Evolutionary conservation across 64 coral and sea anemone genomes (phyloP).

Genomic region (Dendrophyllia cribrosa): DNA sequence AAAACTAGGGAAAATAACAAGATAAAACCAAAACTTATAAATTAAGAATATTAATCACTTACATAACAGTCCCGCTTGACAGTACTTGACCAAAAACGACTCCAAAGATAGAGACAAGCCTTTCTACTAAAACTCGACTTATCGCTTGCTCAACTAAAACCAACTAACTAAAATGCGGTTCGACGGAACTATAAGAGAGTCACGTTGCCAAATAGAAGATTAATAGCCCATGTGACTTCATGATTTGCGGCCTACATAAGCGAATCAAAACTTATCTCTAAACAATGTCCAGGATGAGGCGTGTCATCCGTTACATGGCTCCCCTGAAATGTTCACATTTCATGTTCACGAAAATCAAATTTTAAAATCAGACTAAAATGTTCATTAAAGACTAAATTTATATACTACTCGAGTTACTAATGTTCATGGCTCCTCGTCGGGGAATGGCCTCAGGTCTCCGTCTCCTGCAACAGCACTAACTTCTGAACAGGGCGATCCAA

Average conservation of each 20-base stretch:
- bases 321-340: background rate
- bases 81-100: background rate
- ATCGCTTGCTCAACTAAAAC: background rate
- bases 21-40: too few species aligned
- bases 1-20: too few species aligned
- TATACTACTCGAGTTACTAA: too few species aligned
- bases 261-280: too few species aligned
- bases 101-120: background rate
- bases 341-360: background rate
- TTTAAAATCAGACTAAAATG: too few species aligned
- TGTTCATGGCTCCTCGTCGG: slow-evolving; percentile 38
- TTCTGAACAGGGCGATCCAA: slow-evolving; percentile 41
- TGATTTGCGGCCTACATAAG: too few species aligned
- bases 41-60: background rate
- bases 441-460: slow-evolving; percentile 30
- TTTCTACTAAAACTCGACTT: background rate
- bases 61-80: slow-evolving; percentile 13
- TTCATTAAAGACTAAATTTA: too few species aligned
- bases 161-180: slow-evolving; percentile 5
- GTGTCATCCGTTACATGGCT: background rate
- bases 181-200: background rate
- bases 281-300: too few species aligned
- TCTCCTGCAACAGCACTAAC: slow-evolving; percentile 24
- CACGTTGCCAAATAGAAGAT: too few species aligned
- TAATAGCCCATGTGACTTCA: too few species aligned